phyloP scores from a whole-genome alignment of 2,888 invertebrate genomes.

The Stenurella melanura region DNA sequence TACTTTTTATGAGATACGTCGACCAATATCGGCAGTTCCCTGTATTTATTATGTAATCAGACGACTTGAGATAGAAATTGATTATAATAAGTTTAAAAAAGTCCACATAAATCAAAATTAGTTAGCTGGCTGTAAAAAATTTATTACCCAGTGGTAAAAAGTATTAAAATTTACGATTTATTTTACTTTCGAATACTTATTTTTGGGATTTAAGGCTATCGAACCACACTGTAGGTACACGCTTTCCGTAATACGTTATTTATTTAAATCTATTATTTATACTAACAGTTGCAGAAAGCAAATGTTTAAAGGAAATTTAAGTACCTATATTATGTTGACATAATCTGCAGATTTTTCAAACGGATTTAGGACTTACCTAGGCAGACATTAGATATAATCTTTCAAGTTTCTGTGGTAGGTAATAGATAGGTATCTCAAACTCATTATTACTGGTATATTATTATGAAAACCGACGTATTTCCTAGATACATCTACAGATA shows the following conservation, averaged over 20 bases:
- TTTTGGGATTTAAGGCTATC: background rate
- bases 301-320: constrained; percentile 4
- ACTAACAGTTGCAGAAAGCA: constrained; percentile 20
- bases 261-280: background rate
- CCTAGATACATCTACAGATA: constrained; percentile 20
- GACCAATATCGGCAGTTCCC: constrained; percentile 7
- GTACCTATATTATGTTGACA: constrained; percentile 20
- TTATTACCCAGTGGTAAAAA: background rate
- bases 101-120: background rate
- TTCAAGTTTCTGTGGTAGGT: constrained; percentile 29
- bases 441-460: constrained; percentile 20
- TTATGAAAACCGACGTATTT: constrained; percentile 17
- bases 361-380: constrained; percentile 20
- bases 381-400: constrained; percentile 31
- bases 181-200: background rate
- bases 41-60: constrained; percentile 19
- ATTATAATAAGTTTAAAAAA: background rate
- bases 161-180: background rate
- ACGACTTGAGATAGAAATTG: background rate
- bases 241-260: background rate
- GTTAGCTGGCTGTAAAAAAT: constrained; percentile 1
- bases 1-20: constrained; percentile 10
- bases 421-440: constrained; percentile 25
- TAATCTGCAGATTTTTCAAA: constrained; percentile 39
- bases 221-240: background rate